phyloP scores from a whole-genome alignment of 2,888 invertebrate genomes.

The Micoletzkya japonica region DNA sequence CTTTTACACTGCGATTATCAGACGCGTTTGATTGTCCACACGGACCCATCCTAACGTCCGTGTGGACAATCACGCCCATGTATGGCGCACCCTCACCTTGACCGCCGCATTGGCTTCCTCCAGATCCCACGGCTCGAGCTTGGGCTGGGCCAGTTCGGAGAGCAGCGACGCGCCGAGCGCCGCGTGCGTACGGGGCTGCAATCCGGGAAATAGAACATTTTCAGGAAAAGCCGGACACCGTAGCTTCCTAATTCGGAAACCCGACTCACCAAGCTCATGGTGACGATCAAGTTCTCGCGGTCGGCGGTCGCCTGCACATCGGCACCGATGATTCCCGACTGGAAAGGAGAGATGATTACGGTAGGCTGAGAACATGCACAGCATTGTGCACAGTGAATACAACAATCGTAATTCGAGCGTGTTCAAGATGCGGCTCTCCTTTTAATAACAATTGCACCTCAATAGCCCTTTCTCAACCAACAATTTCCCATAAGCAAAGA shows the following conservation, averaged over 20 bases:
- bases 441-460: too few relatives aligned
- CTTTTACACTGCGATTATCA: too few relatives aligned
- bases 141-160: constrained; percentile 25
- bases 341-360: not conserved
- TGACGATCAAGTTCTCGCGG: constrained; percentile 24
- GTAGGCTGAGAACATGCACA: too few relatives aligned
- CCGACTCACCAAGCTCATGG: constrained; percentile 24
- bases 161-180: constrained; percentile 25
- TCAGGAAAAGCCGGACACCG: not conserved
- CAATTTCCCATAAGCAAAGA: too few relatives aligned
- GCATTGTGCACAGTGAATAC: too few relatives aligned
- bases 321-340: constrained; percentile 24
- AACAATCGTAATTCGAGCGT: too few relatives aligned
- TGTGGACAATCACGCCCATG: too few relatives aligned
- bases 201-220: not conserved
- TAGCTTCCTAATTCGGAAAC: not conserved
- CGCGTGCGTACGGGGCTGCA: constrained; percentile 24
- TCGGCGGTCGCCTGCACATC: constrained; percentile 20
- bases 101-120: constrained; percentile 9
- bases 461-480: too few relatives aligned
- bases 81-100: not conserved
- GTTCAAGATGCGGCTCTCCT: too few relatives aligned
- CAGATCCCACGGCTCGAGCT: constrained; percentile 22
- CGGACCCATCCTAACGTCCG: too few relatives aligned
- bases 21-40: too few relatives aligned